Base-by-base conservation (phyloP, 2,113 vertebrate genomes). In the Asarcornis scutulata region DNA sequence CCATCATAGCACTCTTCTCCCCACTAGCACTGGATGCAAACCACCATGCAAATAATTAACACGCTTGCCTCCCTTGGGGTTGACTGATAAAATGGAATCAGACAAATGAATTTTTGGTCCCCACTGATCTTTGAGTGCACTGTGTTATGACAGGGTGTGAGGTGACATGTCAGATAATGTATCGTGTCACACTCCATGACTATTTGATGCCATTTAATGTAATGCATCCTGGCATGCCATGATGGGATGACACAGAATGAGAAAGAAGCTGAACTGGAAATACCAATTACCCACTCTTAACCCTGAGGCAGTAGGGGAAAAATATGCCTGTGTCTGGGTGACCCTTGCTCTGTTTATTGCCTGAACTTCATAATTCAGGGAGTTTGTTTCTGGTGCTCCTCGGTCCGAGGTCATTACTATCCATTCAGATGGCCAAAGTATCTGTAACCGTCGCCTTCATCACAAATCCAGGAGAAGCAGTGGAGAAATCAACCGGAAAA, bases 261-360 rank as follows among this genome's bases (percentile, higher is more conserved):
- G 86, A 93, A 93, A 93, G 95, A 96, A 96, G 34, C 36, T 88
- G 93, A 91, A 94, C 86, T 95, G 91, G 89, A 95, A 94, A 94
- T 88, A 96, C 90, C 97, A 96, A 96, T 96, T 97, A 97, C 80
- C 91, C 88, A 86, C 83, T 94, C 88, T 93, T 96, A 97, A 93
- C 86, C 96, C 93, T 72, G 92, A 96, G 93, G 94, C 90, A 93
- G n/a, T 2, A 79, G 59, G 63, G 83, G 68, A 29, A 4, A 96
- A 96, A 86, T 69, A 93, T 26, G 73, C 44, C 83, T 55, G 50
- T 1, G 2, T 79, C 86, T 93, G 80, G 36, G 46, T 96, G 95
- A 93, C 96, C 92, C 74, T 84, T 92, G 88, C 77, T 96, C 91
- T 94, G 69, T 62, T 86, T 93, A 58, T 88, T 88, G 79, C 86